Conservation (phyloP, 2,113 vertebrate genomes). For the Phyllostomus hastatus region DNA sequence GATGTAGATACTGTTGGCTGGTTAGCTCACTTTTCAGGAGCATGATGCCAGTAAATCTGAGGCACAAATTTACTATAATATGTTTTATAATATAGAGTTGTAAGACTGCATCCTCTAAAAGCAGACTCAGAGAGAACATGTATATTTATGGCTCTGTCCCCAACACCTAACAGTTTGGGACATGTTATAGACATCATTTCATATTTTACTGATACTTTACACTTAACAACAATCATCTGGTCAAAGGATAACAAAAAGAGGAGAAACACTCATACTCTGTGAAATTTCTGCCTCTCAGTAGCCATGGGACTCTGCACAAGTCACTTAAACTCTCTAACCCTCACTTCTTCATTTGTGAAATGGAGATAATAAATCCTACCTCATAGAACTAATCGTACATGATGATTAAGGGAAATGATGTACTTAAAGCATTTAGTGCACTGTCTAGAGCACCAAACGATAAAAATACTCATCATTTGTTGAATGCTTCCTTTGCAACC, state of each 20-base stretch:
- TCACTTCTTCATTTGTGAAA: conserved; percentile 36
- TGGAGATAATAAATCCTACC: not conserved
- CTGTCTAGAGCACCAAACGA: not conserved
- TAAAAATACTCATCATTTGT: not conserved
- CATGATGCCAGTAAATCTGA: not conserved
- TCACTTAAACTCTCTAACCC: not conserved
- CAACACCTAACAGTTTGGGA: not conserved
- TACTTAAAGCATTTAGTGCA: not conserved
- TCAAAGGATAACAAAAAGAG: not conserved
- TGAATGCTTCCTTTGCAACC: not conserved
- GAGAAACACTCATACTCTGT: not conserved
- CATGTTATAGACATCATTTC: not conserved
- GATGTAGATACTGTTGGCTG: not conserved
- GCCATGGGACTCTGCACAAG: not conserved
- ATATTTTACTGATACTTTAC: not conserved
- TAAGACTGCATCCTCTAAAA: not conserved
- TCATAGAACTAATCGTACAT: not conserved
- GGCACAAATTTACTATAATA: not conserved
- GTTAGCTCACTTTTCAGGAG: not conserved
- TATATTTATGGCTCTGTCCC: not conserved
- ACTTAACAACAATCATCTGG: not conserved
- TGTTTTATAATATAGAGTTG: not conserved
- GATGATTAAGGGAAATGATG: not conserved
- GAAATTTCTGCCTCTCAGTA: not conserved
- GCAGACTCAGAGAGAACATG: not conserved